phyloP scores from a whole-genome alignment of 2,113 vertebrate species.

The Dermatemys mawii region DNA sequence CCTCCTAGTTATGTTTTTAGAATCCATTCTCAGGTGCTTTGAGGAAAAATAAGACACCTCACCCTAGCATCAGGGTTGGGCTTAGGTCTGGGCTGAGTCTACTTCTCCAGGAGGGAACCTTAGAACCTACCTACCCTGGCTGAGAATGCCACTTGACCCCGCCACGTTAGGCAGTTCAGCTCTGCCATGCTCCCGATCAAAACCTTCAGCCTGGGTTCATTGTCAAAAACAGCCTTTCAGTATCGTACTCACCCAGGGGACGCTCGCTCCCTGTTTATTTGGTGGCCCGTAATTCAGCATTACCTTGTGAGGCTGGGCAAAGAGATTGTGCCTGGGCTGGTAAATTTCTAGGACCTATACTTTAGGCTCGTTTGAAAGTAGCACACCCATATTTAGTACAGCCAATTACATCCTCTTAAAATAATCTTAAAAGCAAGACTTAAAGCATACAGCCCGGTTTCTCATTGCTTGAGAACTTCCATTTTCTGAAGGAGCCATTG shows the following conservation, averaged over 20 bases:
- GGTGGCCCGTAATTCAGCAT: not conserved
- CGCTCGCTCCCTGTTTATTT: not conserved
- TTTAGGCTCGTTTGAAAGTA: not conserved
- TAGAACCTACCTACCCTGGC: not conserved
- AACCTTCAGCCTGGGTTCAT: not conserved
- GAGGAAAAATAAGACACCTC: not conserved
- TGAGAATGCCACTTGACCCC: not conserved
- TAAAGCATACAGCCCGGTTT: not conserved
- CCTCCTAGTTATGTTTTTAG: not conserved
- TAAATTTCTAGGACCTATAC: not conserved
- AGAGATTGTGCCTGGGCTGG: not conserved
- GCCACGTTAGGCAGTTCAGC: not conserved
- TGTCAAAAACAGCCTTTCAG: not conserved
- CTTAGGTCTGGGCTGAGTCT: not conserved
- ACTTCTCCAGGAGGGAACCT: not conserved
- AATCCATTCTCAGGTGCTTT: not conserved
- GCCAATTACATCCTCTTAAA: not conserved
- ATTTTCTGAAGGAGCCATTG: slow-evolving; percentile 19
- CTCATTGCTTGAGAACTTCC: slow-evolving; percentile 18
- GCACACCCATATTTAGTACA: slow-evolving; percentile 5
- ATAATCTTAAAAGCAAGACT: not conserved
- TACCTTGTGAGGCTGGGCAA: not conserved
- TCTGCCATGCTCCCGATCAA: not conserved
- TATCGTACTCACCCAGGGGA: not conserved
- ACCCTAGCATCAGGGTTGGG: not conserved